Base-by-base conservation (phyloP, 2,888 invertebrate genomes). In the Parnassius smintheus region DNA sequence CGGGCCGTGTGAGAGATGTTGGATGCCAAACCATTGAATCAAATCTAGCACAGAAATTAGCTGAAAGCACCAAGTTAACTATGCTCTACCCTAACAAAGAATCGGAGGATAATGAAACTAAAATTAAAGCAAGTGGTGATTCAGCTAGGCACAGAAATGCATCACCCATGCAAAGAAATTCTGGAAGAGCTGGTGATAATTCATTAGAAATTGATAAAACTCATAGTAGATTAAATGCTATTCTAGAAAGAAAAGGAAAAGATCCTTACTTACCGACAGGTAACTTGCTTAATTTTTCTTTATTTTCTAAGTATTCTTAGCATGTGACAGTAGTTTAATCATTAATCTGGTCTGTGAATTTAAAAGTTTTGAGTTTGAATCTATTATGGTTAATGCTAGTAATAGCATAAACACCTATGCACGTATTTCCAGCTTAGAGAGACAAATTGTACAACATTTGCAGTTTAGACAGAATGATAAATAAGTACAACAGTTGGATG, bases 251-350 rank as follows among this genome's bases (percentile, higher is more conserved):
- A 56, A 89, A 88, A 72, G 86, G 86, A 59, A 82, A 83, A 66
- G 91, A 91, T 66, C 91, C 91, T 53, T 88, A 91, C 70, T 74
- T 91, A 65, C 91, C 91, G 62, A 77, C 88, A 74, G 87, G 88
- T 88, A 72, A 63, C n/a, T 54, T 13, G 44, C 13, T 41, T 41
- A 42, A 50, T 25, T 46, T 52, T 55, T 50, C 10, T 11, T 41
- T 56, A 10, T 52, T 53, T 46, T 50, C 25, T 2, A 25, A 35
- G 35, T 35, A 35, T 35, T 35, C 35, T 4, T 35, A 4, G 35
- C 35, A 35, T 7, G 35, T 35, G 35, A 35, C 7, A 35, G 7
- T 35, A 35, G 35, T 35, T 35, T 35, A 25, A 2, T 25, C 0
- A 2, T 25, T 25, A 35, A 35, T 7, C 3, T 35, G 7, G 35